Percentiles rank a stretch among this genome's conserved stretches.
These are phyloP conservation scores for Benthosema pterotum DNA, from an alignment of 2,797 vertebrate genomes.

Conservation along the genomic window DNA sequence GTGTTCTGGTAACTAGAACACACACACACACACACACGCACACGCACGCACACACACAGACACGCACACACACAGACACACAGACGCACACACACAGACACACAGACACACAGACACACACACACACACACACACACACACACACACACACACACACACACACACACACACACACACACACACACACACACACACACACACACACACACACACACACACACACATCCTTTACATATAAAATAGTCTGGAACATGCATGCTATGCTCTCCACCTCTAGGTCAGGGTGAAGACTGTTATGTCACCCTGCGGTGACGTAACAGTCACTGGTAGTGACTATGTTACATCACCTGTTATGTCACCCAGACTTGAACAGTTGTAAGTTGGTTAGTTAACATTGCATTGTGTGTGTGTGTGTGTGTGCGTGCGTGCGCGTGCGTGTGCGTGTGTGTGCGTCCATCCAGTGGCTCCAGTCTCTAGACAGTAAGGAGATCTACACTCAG, in stretches of 20 bases:
- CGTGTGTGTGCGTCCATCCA: slow-evolving; percentile 52
- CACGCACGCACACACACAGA: background rate
- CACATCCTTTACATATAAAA: too few relatives aligned
- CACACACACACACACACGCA: background rate
- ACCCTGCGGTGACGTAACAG: too few relatives aligned
- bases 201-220: too few relatives aligned
- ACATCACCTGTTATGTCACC: too few relatives aligned
- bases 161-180: background rate
- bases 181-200: background rate
- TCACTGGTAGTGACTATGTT: too few relatives aligned
- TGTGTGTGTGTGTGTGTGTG: background rate
- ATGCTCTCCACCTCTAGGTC: too few relatives aligned
- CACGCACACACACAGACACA: slow-evolving; percentile 1
- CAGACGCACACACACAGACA: background rate
- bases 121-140: background rate
- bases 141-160: background rate
- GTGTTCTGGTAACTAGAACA: slow-evolving; percentile 81
- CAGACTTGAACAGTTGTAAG: too few relatives aligned
- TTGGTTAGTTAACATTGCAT: too few relatives aligned
- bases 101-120: background rate
- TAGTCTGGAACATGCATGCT: too few relatives aligned
- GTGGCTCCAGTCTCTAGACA: slow-evolving; percentile 91
- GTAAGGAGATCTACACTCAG: slow-evolving; percentile 91
- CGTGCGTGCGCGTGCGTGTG: too few relatives aligned
- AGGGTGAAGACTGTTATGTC: too few relatives aligned